These are phyloP conservation scores for Eubasilissa regina DNA, from an alignment of 1,140 invertebrate species.

Conservation along the genomic window DNA sequence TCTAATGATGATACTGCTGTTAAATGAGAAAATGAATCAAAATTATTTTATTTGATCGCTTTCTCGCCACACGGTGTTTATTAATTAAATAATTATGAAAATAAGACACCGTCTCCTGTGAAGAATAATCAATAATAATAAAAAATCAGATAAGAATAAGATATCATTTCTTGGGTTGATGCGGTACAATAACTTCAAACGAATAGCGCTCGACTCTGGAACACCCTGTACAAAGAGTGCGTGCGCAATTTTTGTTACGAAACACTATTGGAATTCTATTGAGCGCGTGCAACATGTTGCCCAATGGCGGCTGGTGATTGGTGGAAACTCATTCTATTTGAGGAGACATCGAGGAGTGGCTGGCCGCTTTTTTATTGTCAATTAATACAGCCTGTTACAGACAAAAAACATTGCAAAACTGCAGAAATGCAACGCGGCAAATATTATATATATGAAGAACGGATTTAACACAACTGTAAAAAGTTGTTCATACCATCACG, in stretches of 20 bases:
- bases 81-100: too few species aligned
- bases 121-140: too few species aligned
- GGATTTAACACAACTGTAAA: too few species aligned
- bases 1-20: too few species aligned
- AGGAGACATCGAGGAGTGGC: slow-evolving; percentile 34
- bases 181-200: neutral
- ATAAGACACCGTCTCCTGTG: too few species aligned
- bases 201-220: neutral
- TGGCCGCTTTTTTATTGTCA: slow-evolving; percentile 26
- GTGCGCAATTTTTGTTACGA: slow-evolving; percentile 32
- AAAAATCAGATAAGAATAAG: too few species aligned
- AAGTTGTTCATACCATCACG: too few species aligned
- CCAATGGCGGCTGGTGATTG: slow-evolving; percentile 1
- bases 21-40: too few species aligned
- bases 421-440: neutral
- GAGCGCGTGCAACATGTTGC: slow-evolving; percentile 18
- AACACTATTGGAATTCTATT: slow-evolving; percentile 22
- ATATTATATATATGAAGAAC: too few species aligned
- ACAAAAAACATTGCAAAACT: slow-evolving; percentile 28
- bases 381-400: neutral
- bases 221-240: slow-evolving; percentile 22
- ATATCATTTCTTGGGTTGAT: neutral
- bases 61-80: too few species aligned
- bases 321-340: slow-evolving; percentile 1
- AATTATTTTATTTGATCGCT: too few species aligned